phyloP scores from a whole-genome alignment of 2,113 vertebrate species.

The Sciurus niger region DNA sequence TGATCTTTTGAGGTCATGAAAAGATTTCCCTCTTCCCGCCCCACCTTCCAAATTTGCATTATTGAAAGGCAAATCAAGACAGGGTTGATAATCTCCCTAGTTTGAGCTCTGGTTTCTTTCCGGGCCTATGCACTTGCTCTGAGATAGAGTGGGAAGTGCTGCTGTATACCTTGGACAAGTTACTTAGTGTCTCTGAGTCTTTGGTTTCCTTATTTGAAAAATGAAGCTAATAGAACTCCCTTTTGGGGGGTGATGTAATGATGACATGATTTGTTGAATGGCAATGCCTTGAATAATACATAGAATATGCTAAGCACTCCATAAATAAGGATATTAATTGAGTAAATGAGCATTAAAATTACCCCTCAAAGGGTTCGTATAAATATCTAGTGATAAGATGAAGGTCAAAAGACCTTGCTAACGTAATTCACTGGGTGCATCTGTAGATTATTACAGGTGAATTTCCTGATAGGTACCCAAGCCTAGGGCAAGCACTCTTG shows the following conservation, averaged over 20 bases:
- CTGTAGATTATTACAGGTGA: neutral
- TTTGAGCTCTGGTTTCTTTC: neutral
- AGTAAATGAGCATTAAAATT: neutral
- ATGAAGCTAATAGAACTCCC: neutral
- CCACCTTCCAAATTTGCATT: neutral
- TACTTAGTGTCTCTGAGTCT: neutral
- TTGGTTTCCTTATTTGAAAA: slow-evolving; percentile 11
- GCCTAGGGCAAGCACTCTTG: neutral
- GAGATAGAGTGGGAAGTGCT: neutral
- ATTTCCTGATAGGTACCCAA: neutral
- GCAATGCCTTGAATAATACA: neutral
- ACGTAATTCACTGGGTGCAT: rapidly evolving
- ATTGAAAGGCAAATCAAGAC: neutral
- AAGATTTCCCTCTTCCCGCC: neutral
- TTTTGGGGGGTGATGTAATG: neutral
- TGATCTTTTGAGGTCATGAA: neutral
- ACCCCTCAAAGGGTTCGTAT: neutral
- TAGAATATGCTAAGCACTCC: neutral
- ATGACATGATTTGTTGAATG: neutral
- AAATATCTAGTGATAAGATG: neutral
- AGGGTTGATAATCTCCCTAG: rapidly evolving
- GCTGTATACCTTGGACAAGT: neutral
- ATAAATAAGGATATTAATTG: neutral
- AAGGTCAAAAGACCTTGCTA: neutral
- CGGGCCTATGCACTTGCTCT: too few relatives aligned